These are phyloP conservation scores for Cosmopolites sordidus DNA, from an alignment of 2,888 invertebrate species.

Conservation along the genomic window DNA sequence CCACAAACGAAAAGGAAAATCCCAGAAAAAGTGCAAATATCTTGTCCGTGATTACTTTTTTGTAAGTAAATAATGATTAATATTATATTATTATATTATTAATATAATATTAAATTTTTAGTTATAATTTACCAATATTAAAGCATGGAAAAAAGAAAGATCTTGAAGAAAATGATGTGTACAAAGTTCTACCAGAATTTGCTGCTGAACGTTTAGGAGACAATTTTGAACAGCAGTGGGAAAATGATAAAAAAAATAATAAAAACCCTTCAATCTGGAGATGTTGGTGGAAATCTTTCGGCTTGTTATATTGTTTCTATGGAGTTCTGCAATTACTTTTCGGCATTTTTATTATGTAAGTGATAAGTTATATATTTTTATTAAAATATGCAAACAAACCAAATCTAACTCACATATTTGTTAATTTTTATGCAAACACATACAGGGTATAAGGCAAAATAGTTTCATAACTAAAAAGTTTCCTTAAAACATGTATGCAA, in stretches of 20 bases:
- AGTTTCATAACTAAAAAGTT: too few species aligned
- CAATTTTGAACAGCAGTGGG: conserved; percentile 12
- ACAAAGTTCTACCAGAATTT: conserved; percentile 11
- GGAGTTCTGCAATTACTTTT: conserved; percentile 9
- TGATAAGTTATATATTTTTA: too few species aligned
- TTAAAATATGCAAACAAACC: too few species aligned
- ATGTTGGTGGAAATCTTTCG: conserved; percentile 10
- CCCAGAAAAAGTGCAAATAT: conserved; percentile 14
- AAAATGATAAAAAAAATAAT: conserved; percentile 1
- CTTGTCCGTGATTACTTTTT: conserved; percentile 15
- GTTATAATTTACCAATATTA: conserved; percentile 14
- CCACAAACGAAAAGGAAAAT: conserved; percentile 4
- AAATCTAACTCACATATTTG: too few species aligned
- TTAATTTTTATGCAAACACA: too few species aligned
- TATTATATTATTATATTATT: too few species aligned
- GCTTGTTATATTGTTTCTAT: conserved; percentile 11
- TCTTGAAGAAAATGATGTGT: conserved; percentile 15
- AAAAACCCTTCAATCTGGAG: conserved; percentile 9
- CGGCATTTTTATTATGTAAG: conserved; percentile 16
- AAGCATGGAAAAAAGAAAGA: conserved; percentile 16
- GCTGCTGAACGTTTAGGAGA: conserved; percentile 11
- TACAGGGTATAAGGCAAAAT: too few species aligned
- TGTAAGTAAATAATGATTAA: conserved; percentile 21
- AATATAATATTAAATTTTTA: conserved; percentile 5
- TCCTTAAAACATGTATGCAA: too few species aligned